Conservation (phyloP, 2,797 vertebrate genomes). For the Pampus argenteus region DNA sequence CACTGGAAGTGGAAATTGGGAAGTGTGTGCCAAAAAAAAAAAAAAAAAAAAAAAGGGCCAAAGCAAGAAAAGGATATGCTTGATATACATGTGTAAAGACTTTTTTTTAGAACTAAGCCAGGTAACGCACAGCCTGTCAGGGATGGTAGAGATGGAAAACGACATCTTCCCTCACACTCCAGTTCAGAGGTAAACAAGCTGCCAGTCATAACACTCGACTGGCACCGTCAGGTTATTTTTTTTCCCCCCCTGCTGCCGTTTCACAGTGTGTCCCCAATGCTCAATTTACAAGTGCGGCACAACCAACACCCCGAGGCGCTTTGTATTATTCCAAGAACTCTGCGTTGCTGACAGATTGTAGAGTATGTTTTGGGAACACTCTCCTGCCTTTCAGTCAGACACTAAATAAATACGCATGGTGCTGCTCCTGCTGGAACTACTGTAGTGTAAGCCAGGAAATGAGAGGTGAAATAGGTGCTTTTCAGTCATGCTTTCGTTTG, state of each 20-base stretch:
- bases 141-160: slow-evolving; percentile 20
- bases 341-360: slow-evolving; percentile 29
- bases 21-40: slow-evolving; percentile 1
- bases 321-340: slow-evolving; percentile 43
- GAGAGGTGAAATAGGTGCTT: slow-evolving; percentile 48
- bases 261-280: slow-evolving; percentile 36
- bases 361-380: slow-evolving; percentile 41
- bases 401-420: slow-evolving; percentile 33
- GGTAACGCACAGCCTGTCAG: slow-evolving; percentile 14
- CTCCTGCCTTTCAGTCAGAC: slow-evolving; percentile 37
- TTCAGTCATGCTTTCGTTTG: slow-evolving; percentile 2
- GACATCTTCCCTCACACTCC: slow-evolving; percentile 9
- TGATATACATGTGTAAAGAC: slow-evolving; percentile 7
- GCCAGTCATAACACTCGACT: slow-evolving; percentile 30
- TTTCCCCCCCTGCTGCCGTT: background rate
- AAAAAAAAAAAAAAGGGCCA: background rate
- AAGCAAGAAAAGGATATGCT: slow-evolving; percentile 14
- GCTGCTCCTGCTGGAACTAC: slow-evolving; percentile 39
- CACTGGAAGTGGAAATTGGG: slow-evolving; percentile 30
- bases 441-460: slow-evolving; percentile 34
- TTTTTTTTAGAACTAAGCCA: slow-evolving; percentile 11
- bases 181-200: slow-evolving; percentile 47
- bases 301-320: slow-evolving; percentile 39
- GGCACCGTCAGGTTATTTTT: slow-evolving; percentile 13
- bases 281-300: slow-evolving; percentile 47